Evolutionary conservation across 2,113 vertebrate species (phyloP).

Genomic region (Elachura formosa): DNA sequence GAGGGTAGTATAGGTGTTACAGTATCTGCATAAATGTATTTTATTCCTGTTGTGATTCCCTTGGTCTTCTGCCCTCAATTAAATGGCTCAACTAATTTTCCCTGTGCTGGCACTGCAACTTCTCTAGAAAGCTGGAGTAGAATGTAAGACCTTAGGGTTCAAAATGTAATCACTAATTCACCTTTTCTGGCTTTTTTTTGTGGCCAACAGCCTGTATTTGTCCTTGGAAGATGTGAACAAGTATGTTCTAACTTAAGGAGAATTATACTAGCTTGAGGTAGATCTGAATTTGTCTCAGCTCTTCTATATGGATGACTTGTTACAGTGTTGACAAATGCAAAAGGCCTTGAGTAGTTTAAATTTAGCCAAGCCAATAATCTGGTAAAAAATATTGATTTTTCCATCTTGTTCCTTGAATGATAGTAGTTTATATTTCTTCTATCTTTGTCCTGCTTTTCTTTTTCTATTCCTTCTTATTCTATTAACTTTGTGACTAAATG

Average conservation of each 20-base stretch:
- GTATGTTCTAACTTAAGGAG: background rate
- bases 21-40: background rate
- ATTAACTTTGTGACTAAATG: constrained; percentile 21
- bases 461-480: background rate
- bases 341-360: background rate
- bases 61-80: background rate
- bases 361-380: background rate
- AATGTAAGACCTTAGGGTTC: background rate
- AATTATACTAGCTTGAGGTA: background rate
- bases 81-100: background rate
- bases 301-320: background rate
- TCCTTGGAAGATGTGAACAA: background rate
- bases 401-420: background rate
- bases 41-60: background rate
- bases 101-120: rapidly evolving
- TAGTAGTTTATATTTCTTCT: constrained; percentile 20
- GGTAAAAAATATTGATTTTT: background rate
- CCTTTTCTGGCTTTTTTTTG: background rate
- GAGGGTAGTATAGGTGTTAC: background rate
- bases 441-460: background rate
- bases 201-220: background rate
- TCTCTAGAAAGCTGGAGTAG: background rate
- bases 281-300: background rate
- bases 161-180: background rate
- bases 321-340: background rate